These are phyloP conservation scores for Hippolais icterina DNA, from an alignment of 2,113 vertebrate species.

Conservation along the genomic window DNA sequence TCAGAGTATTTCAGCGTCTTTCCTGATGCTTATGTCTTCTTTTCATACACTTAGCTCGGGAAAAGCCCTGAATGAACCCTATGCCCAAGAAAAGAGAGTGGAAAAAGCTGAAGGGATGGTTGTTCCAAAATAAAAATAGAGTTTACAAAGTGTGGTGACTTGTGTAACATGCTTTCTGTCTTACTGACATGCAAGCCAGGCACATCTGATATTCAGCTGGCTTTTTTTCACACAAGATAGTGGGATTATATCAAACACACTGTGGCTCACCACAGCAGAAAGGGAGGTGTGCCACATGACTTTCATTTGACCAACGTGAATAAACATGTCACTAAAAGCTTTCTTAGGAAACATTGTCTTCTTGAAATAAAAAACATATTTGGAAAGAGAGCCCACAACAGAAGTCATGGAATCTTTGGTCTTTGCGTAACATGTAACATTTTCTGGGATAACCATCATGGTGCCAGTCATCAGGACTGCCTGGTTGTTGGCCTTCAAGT, in stretches of 20 bases:
- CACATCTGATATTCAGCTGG: constrained; percentile 63
- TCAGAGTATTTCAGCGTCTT: background rate
- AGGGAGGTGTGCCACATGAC: constrained; percentile 36
- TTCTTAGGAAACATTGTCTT: constrained; percentile 46
- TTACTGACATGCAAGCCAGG: constrained; percentile 23
- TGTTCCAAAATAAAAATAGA: constrained; percentile 16
- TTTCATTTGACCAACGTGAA: constrained; percentile 43
- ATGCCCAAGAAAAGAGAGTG: background rate
- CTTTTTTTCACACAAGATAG: constrained; percentile 32
- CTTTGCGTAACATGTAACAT: constrained; percentile 54
- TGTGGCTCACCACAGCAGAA: constrained; percentile 29
- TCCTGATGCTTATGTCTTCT: background rate
- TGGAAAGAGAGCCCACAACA: constrained; percentile 65
- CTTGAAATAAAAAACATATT: constrained; percentile 46
- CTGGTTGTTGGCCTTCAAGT: background rate
- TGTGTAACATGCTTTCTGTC: constrained; percentile 29
- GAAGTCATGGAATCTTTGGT: constrained; percentile 63
- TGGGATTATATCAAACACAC: constrained; percentile 33
- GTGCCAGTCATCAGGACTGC: constrained; percentile 33
- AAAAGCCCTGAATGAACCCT: background rate
- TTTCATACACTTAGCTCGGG: background rate
- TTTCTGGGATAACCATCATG: constrained; percentile 24
- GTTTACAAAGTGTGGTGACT: background rate
- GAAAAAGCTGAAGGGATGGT: background rate
- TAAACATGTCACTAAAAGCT: constrained; percentile 33